Base-by-base conservation (phyloP, 1,140 invertebrate genomes). In the Drosophila ironensis region DNA sequence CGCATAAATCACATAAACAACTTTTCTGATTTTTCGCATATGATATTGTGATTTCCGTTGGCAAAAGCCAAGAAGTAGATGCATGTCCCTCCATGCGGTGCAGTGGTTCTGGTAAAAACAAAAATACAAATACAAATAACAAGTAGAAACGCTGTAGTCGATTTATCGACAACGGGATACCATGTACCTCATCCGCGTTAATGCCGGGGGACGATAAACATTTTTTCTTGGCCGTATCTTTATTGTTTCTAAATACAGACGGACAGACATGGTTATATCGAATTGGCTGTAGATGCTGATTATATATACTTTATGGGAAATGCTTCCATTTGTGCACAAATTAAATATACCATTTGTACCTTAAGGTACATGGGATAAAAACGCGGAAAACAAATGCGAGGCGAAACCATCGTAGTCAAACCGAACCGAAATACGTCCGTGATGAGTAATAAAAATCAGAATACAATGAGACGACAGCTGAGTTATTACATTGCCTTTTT, bases 1-100 rank as follows among this genome's bases (percentile, higher is more conserved):
- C 59, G 63, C 60, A 84, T 84, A 84, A 84, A 86, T 84, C 78
- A 86, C 80, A 86, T 86, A 74, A 73, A 68, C 69, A 86, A 84
- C 70, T 64, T 74, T 66, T 71, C 80, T 63, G 80, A 86, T 84
- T 86, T 84, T 74, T 86, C 73, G 78, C 73, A 67, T 76, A 73
- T 74, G 78, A 82, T 82, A 84, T 82, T 82, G 60, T 72, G 78
- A 54, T 69, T 82, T 72, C 54, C 74, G 59, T 48, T 20, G 14
- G 22, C 19, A 28, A 44, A n/a, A 24, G 38, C 38, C 8, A 46
- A 50, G 37, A 53, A 47, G 45, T 35, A 61, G 51, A 64, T 59
- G 25, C 45, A 42, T 44, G 57, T 25, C 48, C 22, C n/a, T n/a
- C n/a, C n/a, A n/a, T n/a, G n/a, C n/a, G n/a, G 50, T 41, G 42